Percentiles rank a stretch among this genome's conserved stretches.
Evolutionary conservation across 2,888 invertebrate genomes (phyloP).

Genomic region (Flabesymbios commensalis): DNA sequence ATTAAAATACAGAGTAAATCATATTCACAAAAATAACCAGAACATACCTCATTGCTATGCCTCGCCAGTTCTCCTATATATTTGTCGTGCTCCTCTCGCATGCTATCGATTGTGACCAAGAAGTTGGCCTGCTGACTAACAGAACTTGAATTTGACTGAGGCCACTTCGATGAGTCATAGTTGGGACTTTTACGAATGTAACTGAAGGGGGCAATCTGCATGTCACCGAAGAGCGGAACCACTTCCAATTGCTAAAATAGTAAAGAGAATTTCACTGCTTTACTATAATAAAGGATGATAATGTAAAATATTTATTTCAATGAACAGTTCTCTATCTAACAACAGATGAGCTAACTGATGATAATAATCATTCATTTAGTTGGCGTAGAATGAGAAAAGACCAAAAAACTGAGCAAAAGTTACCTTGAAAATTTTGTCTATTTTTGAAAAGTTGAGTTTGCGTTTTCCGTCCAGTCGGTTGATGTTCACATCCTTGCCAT

Average conservation of each 20-base stretch:
- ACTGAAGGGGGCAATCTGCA: slow-evolving; percentile 99
- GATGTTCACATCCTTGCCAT: slow-evolving; percentile 68
- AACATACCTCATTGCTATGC: slow-evolving; percentile 73
- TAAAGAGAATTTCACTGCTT: background rate
- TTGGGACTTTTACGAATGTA: slow-evolving; percentile 78
- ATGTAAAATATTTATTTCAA: too few relatives aligned
- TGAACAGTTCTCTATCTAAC: too few relatives aligned
- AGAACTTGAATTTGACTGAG: slow-evolving; percentile 70
- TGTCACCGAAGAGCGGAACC: slow-evolving; percentile 84
- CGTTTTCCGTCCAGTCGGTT: slow-evolving; percentile 96
- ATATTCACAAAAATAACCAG: too few relatives aligned
- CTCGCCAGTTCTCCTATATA: slow-evolving; percentile 94
- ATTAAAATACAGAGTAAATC: too few relatives aligned
- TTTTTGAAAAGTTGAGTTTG: slow-evolving; percentile 87
- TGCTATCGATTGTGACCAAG: slow-evolving; percentile 88
- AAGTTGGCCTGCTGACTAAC: slow-evolving; percentile 78
- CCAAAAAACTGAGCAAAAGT: too few relatives aligned
- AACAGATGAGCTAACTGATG: too few relatives aligned
- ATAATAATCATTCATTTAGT: too few relatives aligned
- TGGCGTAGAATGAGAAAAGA: too few relatives aligned
- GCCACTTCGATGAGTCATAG: slow-evolving; percentile 58
- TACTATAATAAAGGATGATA: background rate
- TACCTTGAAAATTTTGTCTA: slow-evolving; percentile 95
- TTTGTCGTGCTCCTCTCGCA: slow-evolving; percentile 94
- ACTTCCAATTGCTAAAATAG: slow-evolving; percentile 52